Evolutionary conservation across 2,888 invertebrate species (phyloP), one percentile per base, ranked within the genome.

Genomic region (Psococerastis gibbosa): DNA sequence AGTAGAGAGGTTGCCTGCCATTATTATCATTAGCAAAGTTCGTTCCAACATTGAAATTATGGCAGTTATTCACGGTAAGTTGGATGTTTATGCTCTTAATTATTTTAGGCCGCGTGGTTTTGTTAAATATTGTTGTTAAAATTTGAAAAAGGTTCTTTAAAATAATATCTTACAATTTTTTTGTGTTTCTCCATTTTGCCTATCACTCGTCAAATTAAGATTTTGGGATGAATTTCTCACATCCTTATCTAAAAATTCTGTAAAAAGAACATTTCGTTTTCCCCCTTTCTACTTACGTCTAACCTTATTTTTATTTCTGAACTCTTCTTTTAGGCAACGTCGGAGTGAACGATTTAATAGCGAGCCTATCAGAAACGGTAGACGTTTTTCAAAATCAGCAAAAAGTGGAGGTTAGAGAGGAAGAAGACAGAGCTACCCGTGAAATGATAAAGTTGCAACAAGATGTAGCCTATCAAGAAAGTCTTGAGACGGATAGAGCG

Each of bases 391-490:
- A 71, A 52, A 78, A 81, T 52, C 75, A 78, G 52, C 81, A 83
- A 59, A 67, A 77, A 45, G 65, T 70, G 16, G 92, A 92, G 62
- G 76, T 81, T 45, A 68, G 71, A 32, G 75, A 87, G 54, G 94
- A 94, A 66, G 73, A 83, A 47, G 91, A 92, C 60, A 66, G 94
- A 45, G 82, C 84, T 50, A 88, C 83, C 8, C 66, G 94, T 44
- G 91, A 92, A 62, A 68, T 72, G 53, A 87, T 95, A 43, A 89
- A 91, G 63, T 71, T 76, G 54, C 92, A 94, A 61, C 94, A 95
- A 65, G 92, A 95, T 65, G 76, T 78, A 60, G 94, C 94, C 1
- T 95, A 89, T 63, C 78, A 87, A 60, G 78, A 73, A 57, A 92
- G 92, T 52, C 69, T 95, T 44, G 81, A 81, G 56, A 80, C 77